Percentiles rank a stretch among this genome's conserved stretches.
These are phyloP conservation scores for Ceryle rudis DNA, from an alignment of 2,797 vertebrate genomes.

Conservation along the genomic window DNA sequence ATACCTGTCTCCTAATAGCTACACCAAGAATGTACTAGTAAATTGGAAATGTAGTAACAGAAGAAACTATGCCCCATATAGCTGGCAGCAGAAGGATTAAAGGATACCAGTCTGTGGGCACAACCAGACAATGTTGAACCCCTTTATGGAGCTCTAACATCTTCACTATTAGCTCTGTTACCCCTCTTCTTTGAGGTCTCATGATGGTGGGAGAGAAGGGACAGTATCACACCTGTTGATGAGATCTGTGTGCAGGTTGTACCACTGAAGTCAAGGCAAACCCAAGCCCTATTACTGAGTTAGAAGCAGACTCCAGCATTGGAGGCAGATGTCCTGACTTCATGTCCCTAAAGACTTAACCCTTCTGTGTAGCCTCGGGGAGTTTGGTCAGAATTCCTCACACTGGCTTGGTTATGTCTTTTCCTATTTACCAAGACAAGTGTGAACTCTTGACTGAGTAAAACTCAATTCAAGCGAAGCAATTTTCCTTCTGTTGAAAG, in stretches of 20 bases:
- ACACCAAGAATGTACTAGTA: not conserved
- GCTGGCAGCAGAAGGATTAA: not conserved
- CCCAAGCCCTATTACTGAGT: accelerated
- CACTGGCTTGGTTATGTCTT: constrained; percentile 7
- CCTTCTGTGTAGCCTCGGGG: not conserved
- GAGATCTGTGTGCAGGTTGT: accelerated
- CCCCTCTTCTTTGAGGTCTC: not conserved
- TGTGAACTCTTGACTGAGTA: not conserved
- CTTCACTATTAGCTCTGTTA: not conserved
- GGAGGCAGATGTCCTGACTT: not conserved
- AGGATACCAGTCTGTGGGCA: not conserved
- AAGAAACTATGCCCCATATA: not conserved
- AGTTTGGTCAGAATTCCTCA: not conserved
- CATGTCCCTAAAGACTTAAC: not conserved
- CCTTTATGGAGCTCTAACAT: not conserved
- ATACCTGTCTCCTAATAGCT: not conserved
- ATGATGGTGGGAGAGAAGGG: not conserved
- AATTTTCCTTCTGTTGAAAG: not conserved
- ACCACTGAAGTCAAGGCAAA: not conserved
- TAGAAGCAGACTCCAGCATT: not conserved
- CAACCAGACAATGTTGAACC: not conserved
- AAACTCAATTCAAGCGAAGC: not conserved
- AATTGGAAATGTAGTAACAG: not conserved
- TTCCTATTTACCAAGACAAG: constrained; percentile 20
- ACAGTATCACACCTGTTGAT: too few species aligned